A percentile compares a stretch with the other conserved stretches of the same genome.
These are phyloP conservation scores for Sebastes elongatus DNA, from an alignment of 2,797 vertebrate species.

Conservation along the genomic window DNA sequence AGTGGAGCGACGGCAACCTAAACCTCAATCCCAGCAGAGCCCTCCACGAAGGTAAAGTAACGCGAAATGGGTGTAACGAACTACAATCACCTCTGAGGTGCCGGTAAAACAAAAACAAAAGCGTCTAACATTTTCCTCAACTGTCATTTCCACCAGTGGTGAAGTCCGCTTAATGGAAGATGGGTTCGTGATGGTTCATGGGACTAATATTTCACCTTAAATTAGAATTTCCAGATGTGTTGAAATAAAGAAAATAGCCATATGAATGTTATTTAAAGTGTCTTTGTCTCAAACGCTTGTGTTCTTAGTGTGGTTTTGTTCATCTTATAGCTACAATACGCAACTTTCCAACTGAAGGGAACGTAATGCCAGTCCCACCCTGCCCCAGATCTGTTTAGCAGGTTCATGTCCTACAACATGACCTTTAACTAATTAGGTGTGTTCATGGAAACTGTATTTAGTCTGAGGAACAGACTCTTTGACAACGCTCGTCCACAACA, in stretches of 20 bases:
- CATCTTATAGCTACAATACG: not conserved
- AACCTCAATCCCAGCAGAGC: slow-evolving; percentile 97
- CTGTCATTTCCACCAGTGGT: slow-evolving; percentile 43
- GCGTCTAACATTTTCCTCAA: slow-evolving; percentile 27
- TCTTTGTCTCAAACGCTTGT: slow-evolving; percentile 67
- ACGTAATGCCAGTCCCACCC: not conserved
- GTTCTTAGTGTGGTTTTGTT: slow-evolving; percentile 12
- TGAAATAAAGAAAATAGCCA: slow-evolving; percentile 80
- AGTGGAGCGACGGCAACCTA: slow-evolving; percentile 96
- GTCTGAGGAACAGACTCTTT: not conserved
- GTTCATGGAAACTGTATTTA: not conserved
- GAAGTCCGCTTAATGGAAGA: slow-evolving; percentile 27
- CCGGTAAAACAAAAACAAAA: slow-evolving; percentile 55
- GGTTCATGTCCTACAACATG: not conserved
- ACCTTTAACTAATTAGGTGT: not conserved
- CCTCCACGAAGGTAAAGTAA: slow-evolving; percentile 99
- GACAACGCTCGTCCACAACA: not conserved
- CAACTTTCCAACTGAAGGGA: not conserved
- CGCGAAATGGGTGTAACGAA: slow-evolving; percentile 78
- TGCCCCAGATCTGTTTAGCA: not conserved
- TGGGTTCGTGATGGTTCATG: slow-evolving; percentile 4
- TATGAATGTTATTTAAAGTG: slow-evolving; percentile 70
- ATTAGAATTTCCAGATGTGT: slow-evolving; percentile 40
- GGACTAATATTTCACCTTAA: not conserved
- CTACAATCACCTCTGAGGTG: slow-evolving; percentile 61